These are phyloP conservation scores for Periparus ater DNA, from an alignment of 2,797 vertebrate species.

Conservation along the genomic window DNA sequence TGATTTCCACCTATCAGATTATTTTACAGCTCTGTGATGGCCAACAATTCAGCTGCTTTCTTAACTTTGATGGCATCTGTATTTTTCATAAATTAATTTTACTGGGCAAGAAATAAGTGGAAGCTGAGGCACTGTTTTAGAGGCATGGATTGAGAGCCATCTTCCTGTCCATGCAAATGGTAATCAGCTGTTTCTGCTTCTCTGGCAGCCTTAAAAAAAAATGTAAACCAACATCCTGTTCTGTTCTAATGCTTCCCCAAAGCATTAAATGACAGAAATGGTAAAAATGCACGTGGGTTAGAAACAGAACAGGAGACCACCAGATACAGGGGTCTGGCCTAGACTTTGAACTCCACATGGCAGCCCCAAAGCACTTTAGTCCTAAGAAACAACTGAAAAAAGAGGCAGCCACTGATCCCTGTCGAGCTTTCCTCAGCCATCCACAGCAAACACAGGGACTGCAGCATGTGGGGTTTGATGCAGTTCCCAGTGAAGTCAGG, in stretches of 20 bases:
- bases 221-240: neutral
- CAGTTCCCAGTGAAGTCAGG: fast-evolving
- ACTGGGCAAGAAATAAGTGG: neutral
- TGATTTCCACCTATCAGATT: neutral
- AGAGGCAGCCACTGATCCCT: neutral
- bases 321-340: neutral
- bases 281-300: neutral
- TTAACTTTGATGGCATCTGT: neutral
- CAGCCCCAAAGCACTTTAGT: neutral
- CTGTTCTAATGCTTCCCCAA: neutral
- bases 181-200: neutral
- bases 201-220: neutral
- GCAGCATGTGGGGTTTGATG: neutral
- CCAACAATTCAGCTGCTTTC: neutral
- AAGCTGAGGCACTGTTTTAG: neutral
- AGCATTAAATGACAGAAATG: neutral
- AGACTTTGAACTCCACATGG: neutral
- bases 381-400: neutral
- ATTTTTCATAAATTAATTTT: neutral
- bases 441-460: neutral
- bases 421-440: neutral
- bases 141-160: neutral
- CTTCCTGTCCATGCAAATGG: neutral
- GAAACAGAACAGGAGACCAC: neutral
- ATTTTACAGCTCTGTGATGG: neutral